Percentiles rank a stretch among this genome's conserved stretches.
phyloP scores from a whole-genome alignment of 1,140 invertebrate species.

The Cotesia typhae region DNA sequence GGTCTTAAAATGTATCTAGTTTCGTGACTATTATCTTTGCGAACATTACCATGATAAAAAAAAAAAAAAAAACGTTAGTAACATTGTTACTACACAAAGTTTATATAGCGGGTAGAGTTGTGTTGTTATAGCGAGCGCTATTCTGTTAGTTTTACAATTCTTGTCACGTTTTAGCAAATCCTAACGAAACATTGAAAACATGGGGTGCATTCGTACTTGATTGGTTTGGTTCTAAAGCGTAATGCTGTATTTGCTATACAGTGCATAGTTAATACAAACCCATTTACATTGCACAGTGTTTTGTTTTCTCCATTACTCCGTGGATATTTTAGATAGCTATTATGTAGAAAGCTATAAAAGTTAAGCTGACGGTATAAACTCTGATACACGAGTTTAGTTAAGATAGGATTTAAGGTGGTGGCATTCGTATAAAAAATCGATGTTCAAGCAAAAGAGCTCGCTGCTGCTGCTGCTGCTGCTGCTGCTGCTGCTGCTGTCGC shows the following conservation, averaged over 20 bases:
- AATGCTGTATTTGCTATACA: background rate
- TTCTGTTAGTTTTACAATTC: background rate
- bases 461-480: background rate
- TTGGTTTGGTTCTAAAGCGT: too few species aligned
- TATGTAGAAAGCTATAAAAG: background rate
- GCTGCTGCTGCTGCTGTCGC: background rate
- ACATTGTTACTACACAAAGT: too few species aligned
- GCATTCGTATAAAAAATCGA: slow-evolving; percentile 6
- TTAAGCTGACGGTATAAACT: too few species aligned
- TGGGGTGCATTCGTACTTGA: too few species aligned
- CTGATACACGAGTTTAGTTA: too few species aligned
- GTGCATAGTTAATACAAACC: background rate
- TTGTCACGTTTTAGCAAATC: background rate
- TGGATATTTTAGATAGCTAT: background rate
- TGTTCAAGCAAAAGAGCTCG: background rate
- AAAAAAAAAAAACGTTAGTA: too few species aligned
- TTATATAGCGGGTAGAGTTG: too few species aligned
- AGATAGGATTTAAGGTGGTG: too few species aligned
- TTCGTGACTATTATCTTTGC: background rate
- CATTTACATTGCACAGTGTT: background rate
- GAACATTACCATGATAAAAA: background rate
- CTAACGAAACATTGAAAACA: slow-evolving; percentile 7
- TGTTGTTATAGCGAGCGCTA: too few species aligned
- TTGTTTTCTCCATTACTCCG: background rate
- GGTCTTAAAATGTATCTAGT: slow-evolving; percentile 2